Base-by-base conservation (phyloP, 2,888 invertebrate species). In the Clitarchus hookeri region DNA sequence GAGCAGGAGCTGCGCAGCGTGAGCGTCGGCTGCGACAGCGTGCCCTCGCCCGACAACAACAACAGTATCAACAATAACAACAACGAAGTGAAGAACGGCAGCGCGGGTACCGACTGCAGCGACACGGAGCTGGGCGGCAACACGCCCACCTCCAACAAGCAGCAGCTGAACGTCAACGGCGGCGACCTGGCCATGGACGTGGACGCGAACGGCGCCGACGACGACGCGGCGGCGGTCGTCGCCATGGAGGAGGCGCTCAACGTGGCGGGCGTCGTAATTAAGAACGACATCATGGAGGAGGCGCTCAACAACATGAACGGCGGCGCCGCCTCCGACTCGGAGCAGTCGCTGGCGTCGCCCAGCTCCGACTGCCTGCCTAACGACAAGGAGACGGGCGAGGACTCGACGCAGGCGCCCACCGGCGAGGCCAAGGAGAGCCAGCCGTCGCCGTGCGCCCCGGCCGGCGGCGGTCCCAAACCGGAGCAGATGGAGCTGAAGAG, bases 401-500 rank as follows among this genome's bases (percentile, higher is more conserved):
- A 85, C 23, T 85, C 83, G 26, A 84, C 84, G 23, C 84, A 83
- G 53, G 85, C 84, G 54, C 84, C 85, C 11, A 84, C 79, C 19
- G 85, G 82, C 16, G 86, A 79, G 36, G 86, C 54, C 83, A 86
- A 86, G 83, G 87, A 84, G 44, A n/a, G 65, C 65, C 82, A 53
- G 86, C 44, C 65, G 80, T 86, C 84, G 78, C 85, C 83, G 8
- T 82, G 83, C 83, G 85, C 83, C 19, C 85, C 77, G 77, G 78
- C 85, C 23, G 85, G n/a, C 84, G 9, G 85, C 53, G 78, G 44
- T 84, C 86, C 78, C 53, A 83, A 83, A 25, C 87, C 85, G 16
- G 88, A 90, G 88, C 89, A 89, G 86, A 88, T 89, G 86, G 97
- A 97, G 91, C 95, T 97, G 90, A 98, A 98, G 92, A 95, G 98